Evolutionary conservation across 2,888 invertebrate genomes (phyloP), one percentile per base, ranked within the genome.

Genomic region (Schizotus pectinicornis): DNA sequence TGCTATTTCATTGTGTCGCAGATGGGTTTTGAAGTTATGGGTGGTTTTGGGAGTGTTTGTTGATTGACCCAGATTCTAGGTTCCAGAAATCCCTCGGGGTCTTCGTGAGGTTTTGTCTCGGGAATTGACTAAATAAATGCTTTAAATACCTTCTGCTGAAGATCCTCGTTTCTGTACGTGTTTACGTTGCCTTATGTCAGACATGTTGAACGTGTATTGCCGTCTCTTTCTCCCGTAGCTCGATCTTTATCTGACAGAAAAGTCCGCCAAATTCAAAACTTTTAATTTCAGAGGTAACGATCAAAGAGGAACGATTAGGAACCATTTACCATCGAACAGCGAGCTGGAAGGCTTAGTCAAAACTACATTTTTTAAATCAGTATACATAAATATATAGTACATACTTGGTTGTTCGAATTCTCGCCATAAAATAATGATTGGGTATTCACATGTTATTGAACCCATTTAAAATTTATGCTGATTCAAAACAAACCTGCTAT

Each of bases 121-220:
- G 0, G 31, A 46, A 41, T 49, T 46, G 41, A 49, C 49, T 14
- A 54, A 59, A 49, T 49, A 48, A 45, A 46, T 47, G 47, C 39
- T 54, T 55, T 54, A 63, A 59, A 60, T 77, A 76, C 72, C 75
- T 76, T 73, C 75, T 64, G 68, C 68, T 56, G 67, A 69, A 63
- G 69, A 74, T 69, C 75, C 73, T 74, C 72, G 73, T 65, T 77
- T 75, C 64, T 73, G 74, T 74, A 77, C 76, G 74, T 82, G 82
- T 82, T 83, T 83, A 81, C 82, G 82, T 81, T 82, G 80, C 74
- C 76, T 78, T 72, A 63, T 60, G 62, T 71, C 69, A 56, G 69
- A 69, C 73, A 73, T 73, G 63, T 60, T 68, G 63, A 57, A 63
- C 51, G 48, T 58, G 54, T 56, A 52, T 11, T 57, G 56, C 31